phyloP scores from a whole-genome alignment of 2,797 vertebrate genomes.

The Esox lucius region DNA sequence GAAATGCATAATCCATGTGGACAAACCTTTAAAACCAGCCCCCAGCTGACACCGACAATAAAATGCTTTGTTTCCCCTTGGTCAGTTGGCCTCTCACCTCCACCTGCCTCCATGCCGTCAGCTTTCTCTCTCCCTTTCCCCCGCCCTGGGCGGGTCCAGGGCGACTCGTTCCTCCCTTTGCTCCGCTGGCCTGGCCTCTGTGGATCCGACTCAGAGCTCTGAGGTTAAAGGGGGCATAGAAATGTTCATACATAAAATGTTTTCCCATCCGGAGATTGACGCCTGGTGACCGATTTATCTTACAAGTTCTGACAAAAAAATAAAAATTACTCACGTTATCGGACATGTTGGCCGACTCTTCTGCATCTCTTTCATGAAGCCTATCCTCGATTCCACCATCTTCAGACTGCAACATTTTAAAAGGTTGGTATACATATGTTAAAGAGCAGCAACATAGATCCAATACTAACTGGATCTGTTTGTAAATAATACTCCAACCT shows the following conservation, averaged over 20 bases:
- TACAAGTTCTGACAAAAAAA: neutral
- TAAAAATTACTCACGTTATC: slow-evolving; percentile 75
- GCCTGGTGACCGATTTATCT: neutral
- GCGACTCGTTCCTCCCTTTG: slow-evolving; percentile 71
- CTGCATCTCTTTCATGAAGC: slow-evolving; percentile 63
- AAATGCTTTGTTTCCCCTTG: no score
- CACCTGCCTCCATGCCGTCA: slow-evolving; percentile 58
- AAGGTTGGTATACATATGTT: neutral
- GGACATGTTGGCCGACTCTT: slow-evolving; percentile 71
- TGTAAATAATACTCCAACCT: slow-evolving; percentile 63
- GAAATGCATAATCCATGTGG: no score
- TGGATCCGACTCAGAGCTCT: slow-evolving; percentile 75
- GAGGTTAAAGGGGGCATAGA: slow-evolving; percentile 23
- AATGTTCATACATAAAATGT: neutral
- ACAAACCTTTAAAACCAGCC: no score
- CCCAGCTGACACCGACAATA: no score
- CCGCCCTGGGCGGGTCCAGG: slow-evolving; percentile 73
- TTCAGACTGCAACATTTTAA: slow-evolving; percentile 64
- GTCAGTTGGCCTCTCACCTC: slow-evolving; percentile 46
- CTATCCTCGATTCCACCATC: slow-evolving; percentile 62
- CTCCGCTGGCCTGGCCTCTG: slow-evolving; percentile 66
- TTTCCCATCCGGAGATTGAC: neutral
- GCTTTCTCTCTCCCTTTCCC: slow-evolving; percentile 67
- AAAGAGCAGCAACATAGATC: neutral
- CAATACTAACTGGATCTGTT: no score